Evolutionary conservation across 2,797 vertebrate species (phyloP).

Genomic region (Sebastes jordani): DNA sequence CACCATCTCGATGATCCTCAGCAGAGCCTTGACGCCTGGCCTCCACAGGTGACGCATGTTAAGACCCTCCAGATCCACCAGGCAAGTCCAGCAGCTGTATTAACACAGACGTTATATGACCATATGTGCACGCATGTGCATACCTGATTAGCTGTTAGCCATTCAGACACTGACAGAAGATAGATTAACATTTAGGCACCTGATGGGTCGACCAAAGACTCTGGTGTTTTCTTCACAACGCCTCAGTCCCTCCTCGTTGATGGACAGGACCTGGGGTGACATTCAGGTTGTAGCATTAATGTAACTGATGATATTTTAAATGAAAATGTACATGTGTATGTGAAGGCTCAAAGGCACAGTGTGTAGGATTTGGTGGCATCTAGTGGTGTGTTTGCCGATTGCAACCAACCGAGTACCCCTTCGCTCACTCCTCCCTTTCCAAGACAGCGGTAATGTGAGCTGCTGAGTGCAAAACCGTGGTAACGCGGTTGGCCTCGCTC

Average conservation of each 20-base stretch:
- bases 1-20: conserved; percentile 93
- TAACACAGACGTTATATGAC: neutral
- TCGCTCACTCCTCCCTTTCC: too few relatives aligned
- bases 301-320: too few relatives aligned
- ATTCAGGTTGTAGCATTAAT: neutral
- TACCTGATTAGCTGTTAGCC: too few relatives aligned
- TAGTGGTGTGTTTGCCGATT: too few relatives aligned
- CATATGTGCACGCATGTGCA: neutral
- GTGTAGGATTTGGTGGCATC: too few relatives aligned
- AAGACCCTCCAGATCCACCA: conserved; percentile 94
- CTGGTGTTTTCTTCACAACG: conserved; percentile 91
- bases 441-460: too few relatives aligned
- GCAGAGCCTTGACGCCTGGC: conserved; percentile 91
- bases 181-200: conserved; percentile 65
- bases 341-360: neutral
- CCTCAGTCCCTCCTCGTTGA: conserved; percentile 94
- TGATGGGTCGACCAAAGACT: conserved; percentile 89
- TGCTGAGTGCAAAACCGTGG: too few relatives aligned
- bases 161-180: neutral
- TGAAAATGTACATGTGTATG: too few relatives aligned
- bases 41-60: conserved; percentile 97
- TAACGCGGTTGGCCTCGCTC: too few relatives aligned
- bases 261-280: conserved; percentile 87
- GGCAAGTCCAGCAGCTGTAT: conserved; percentile 92
- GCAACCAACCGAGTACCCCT: too few relatives aligned